Base-by-base conservation (phyloP, 2,888 invertebrate species). In the Galeruca laticollis region DNA sequence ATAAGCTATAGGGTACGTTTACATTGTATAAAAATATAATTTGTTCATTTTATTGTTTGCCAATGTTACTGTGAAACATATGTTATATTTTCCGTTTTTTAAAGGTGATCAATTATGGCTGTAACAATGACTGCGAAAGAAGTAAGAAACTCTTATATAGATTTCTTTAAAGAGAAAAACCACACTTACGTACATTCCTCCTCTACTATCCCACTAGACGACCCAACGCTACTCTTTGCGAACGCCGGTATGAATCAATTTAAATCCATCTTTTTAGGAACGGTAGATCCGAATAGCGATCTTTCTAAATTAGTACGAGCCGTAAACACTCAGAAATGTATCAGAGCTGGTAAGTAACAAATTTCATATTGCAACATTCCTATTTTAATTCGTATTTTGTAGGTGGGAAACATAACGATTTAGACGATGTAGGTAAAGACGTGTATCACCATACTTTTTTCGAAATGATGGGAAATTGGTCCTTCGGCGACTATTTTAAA, bases 401-500 rank as follows among this genome's bases (percentile, higher is more conserved):
- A 57, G 99, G 99, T 65, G 99, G 99, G 61, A 99, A 99, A 87
- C 99, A 99, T 86, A 99, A 99, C 85, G 99, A 99, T 86, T 87
- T 99, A 71, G 99, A 99, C 87, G 99, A 99, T 88, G 99, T 99
- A 10, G 99, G 99, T 37, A 99, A 99, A 87, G 99, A 99, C 88
- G 97, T 98, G 2, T 99, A 99, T 82, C 99, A 99, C 88, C 99
- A 99, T 82, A 99, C 99, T 2, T 99, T 99, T 87, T 99, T 99
- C 87, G 99, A 99, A 88, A 99, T 99, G 99, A 90, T 99, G 89
- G 99, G 99, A 8, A 99, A 99, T 85, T 99, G 99, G 99, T 99
- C 99, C 0, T 99, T 99, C 87, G 99, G 99, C n/a, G 98, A 99
- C 86, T 99, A 99, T 84, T 99, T 99, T 85, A 99, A 99, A 90